These are phyloP conservation scores for Maniola hyperantus DNA, from an alignment of 2,888 invertebrate species.

Conservation along the genomic window DNA sequence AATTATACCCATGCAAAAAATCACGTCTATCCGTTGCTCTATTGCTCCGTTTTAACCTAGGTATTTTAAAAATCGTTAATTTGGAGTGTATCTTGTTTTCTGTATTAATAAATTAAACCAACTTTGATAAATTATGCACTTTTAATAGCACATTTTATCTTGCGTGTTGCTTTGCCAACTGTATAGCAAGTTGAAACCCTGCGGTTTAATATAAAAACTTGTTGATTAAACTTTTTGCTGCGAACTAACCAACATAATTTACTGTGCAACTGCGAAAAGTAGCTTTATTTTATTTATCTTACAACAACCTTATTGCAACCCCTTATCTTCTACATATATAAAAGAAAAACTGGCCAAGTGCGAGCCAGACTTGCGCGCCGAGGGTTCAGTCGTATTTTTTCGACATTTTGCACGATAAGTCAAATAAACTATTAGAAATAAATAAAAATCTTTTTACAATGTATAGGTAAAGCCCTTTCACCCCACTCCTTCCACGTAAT, in stretches of 20 bases:
- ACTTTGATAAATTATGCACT: not conserved
- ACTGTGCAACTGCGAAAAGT: conserved; percentile 4
- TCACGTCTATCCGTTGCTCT: too few relatives aligned
- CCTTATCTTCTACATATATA: not conserved
- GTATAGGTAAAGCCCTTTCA: too few relatives aligned
- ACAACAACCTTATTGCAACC: not conserved
- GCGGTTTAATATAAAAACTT: conserved; percentile 7
- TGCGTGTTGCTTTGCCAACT: not conserved
- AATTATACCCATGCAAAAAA: too few relatives aligned
- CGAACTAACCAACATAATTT: not conserved
- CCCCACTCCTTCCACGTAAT: too few relatives aligned
- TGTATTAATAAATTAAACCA: not conserved
- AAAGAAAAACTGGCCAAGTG: not conserved
- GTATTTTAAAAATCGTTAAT: too few relatives aligned
- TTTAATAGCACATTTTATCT: not conserved
- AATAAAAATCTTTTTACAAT: too few relatives aligned
- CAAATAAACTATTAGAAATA: too few relatives aligned
- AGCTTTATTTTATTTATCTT: not conserved
- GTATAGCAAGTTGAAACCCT: conserved; percentile 7
- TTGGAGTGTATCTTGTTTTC: too few relatives aligned
- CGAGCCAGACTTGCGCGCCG: too few relatives aligned
- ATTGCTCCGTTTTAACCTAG: too few relatives aligned
- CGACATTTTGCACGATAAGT: too few relatives aligned
- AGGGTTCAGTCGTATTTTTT: too few relatives aligned
- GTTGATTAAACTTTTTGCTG: conserved; percentile 16